These are phyloP conservation scores for Conistra vaccinii DNA, from an alignment of 2,888 invertebrate species.

Conservation along the genomic window DNA sequence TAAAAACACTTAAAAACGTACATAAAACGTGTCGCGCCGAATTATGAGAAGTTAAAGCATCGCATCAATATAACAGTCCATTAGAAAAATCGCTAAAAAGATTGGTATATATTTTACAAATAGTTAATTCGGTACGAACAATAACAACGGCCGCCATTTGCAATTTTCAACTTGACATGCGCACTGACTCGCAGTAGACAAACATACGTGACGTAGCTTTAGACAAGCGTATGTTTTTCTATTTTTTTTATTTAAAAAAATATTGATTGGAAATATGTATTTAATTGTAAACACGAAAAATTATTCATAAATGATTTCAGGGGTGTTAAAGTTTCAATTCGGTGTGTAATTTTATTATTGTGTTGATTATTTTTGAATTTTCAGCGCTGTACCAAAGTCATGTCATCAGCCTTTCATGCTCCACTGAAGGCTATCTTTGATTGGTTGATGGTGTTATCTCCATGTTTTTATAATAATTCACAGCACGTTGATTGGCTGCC, in stretches of 20 bases:
- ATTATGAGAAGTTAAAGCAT: slow-evolving; percentile 88
- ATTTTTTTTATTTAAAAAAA: neutral
- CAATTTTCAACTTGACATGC: slow-evolving; percentile 96
- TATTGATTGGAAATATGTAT: neutral
- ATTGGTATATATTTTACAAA: slow-evolving; percentile 93
- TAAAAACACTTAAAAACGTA: slow-evolving; percentile 90
- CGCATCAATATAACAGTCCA: slow-evolving; percentile 89
- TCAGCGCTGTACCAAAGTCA: slow-evolving; percentile 78
- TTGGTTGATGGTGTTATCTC: slow-evolving; percentile 83
- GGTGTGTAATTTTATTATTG: neutral
- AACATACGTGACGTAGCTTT: slow-evolving; percentile 85
- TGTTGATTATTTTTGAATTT: slow-evolving; percentile 21
- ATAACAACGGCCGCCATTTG: slow-evolving; percentile 99
- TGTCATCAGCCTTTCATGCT: slow-evolving; percentile 81
- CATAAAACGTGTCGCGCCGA: slow-evolving; percentile 88
- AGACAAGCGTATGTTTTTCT: slow-evolving; percentile 69
- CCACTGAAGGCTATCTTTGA: slow-evolving; percentile 79
- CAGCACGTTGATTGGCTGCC: slow-evolving; percentile 82
- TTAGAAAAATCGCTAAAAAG: slow-evolving; percentile 92
- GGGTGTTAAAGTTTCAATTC: neutral
- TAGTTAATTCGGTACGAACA: slow-evolving; percentile 97
- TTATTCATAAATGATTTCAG: neutral
- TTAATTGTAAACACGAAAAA: neutral
- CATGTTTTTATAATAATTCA: slow-evolving; percentile 81
- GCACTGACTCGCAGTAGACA: slow-evolving; percentile 90